Evolutionary conservation across 2,113 vertebrate species (phyloP), one percentile per base, ranked within the genome.

Genomic region (Tiliqua scincoides): DNA sequence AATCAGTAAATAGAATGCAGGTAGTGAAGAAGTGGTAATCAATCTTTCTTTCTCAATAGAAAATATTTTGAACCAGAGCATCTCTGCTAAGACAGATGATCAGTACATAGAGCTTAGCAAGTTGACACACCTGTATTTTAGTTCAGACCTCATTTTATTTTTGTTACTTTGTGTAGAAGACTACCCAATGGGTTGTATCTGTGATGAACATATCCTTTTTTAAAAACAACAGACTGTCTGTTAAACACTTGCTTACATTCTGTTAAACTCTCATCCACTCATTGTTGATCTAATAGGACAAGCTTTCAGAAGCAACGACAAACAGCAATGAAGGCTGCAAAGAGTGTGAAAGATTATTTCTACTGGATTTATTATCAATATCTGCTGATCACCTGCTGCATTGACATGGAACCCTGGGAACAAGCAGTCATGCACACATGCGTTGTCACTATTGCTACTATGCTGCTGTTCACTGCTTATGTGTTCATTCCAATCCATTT

Each of bases 301-400:
- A 74, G 25, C 32, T 86, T 86, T 43, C 68, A 86, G 78, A 86
- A 86, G 59, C 78, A 81, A 74, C 78, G 30, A 54, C 14, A 9
- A 73, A 65, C 65, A 35, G 40, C 57, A 27, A 11, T 20, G 32
- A 54, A 15, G 43, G 14, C 9, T 4, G 27, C 52, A 40, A 81
- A 86, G n/a, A 23, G 17, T 27, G 1, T 65, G 25, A 86, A 86
- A 59, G 71, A 79, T 81, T 86, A 20, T 86, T 21, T 63, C 43
- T 54, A 74, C 59, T 81, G 78, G 70, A 3, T 81, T 86, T 81
- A 81, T 74, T 30, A 74, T n/a, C 68, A 73, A 35, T 86, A 54
- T 23, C 20, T 74, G 43, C 3, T 86, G 40, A 1, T 86, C 71
- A 23, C 43, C 40, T 81, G 78, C n/a, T 21, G 30, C 59, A 1